Evolutionary conservation across 2,113 vertebrate species (phyloP).

Genomic region (Corythoichthys intestinalis): DNA sequence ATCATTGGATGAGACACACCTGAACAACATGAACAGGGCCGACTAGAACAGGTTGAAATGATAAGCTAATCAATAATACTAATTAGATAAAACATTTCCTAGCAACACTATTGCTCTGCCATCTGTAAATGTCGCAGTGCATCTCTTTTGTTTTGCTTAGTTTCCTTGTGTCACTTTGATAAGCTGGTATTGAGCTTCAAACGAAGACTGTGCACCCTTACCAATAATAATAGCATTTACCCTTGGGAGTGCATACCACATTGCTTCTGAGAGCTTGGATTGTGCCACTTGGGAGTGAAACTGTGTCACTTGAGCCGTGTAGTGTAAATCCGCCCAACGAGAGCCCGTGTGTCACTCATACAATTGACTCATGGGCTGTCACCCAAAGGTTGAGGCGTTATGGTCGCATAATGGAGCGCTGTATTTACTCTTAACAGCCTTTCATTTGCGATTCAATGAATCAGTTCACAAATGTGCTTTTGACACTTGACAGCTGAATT

Average conservation of each 20-base stretch:
- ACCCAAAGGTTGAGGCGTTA: background rate
- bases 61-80: background rate
- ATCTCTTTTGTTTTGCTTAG: constrained; percentile 2
- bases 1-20: no score
- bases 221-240: background rate
- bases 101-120: background rate
- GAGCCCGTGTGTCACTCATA: background rate
- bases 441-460: background rate
- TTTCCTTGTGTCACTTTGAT: background rate
- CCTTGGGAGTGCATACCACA: background rate
- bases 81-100: background rate
- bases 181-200: background rate
- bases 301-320: background rate
- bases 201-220: background rate
- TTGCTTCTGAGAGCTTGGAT: background rate
- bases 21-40: no score
- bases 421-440: background rate
- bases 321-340: background rate
- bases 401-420: background rate
- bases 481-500: background rate
- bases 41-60: no score
- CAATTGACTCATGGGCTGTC: background rate
- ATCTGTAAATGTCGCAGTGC: background rate
- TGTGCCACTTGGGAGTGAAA: background rate
- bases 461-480: background rate